phyloP scores from a whole-genome alignment of 1,140 invertebrate species.

The Drosophila ercepeae region DNA sequence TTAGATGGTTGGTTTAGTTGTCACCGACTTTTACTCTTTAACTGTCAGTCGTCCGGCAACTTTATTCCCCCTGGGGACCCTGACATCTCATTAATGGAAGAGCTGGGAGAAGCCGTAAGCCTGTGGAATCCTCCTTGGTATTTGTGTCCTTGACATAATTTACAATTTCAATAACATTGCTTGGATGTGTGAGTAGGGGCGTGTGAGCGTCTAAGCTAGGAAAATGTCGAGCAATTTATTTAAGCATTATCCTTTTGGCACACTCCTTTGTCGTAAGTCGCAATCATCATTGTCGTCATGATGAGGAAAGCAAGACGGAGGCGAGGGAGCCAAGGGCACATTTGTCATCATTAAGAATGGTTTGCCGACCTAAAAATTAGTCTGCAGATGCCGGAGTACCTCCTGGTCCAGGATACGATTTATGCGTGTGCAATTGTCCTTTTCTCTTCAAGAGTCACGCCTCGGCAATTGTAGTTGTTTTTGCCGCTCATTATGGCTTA shows the following conservation, averaged over 20 bases:
- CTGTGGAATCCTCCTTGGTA: background rate
- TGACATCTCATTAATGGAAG: constrained; percentile 31
- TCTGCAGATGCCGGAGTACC: constrained; percentile 19
- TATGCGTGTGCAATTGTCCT: constrained; percentile 71
- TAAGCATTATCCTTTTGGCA: constrained; percentile 57
- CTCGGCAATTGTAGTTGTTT: constrained; percentile 42
- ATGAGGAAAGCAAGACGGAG: background rate
- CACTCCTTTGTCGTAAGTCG: constrained; percentile 63
- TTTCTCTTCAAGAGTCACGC: constrained; percentile 68
- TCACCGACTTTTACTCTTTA: constrained; percentile 76
- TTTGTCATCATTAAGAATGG: constrained; percentile 77
- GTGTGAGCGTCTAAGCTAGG: constrained; percentile 25
- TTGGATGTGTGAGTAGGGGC: background rate
- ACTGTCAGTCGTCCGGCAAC: constrained; percentile 58
- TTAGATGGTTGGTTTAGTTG: constrained; percentile 39
- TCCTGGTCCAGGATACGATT: constrained; percentile 59
- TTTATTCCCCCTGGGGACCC: constrained; percentile 44
- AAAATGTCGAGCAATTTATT: constrained; percentile 61
- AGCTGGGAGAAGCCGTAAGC: constrained; percentile 1
- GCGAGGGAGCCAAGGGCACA: constrained; percentile 37
- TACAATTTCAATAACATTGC: constrained; percentile 77
- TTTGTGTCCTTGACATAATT: constrained; percentile 77
- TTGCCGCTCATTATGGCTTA: constrained; percentile 77
- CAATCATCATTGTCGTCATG: constrained; percentile 57
- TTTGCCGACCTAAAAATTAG: constrained; percentile 64